Percentiles rank a stretch among this genome's conserved stretches.
Conservation (phyloP, 2,113 vertebrate genomes). For the Calidris pugnax region DNA sequence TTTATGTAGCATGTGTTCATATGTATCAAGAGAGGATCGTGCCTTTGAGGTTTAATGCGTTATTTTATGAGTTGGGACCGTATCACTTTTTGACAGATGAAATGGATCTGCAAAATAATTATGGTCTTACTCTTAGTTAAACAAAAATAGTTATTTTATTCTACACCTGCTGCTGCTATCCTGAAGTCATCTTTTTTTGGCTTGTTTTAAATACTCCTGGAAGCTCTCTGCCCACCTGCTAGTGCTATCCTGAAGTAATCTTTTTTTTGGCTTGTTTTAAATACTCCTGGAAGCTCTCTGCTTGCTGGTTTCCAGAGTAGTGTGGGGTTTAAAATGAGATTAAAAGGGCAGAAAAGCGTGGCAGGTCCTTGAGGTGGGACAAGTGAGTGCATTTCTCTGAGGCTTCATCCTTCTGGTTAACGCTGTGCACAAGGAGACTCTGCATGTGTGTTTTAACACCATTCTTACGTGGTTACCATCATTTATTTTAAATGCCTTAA, state of each 20-base stretch:
- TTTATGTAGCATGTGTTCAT: slow-evolving; percentile 45
- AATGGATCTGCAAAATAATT: slow-evolving; percentile 17
- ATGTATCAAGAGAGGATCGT: background rate
- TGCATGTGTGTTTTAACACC: background rate
- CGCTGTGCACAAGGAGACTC: background rate
- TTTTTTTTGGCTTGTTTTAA: background rate
- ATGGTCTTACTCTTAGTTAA: background rate
- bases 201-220: background rate
- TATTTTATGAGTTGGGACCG: slow-evolving; percentile 11
- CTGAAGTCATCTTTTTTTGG: background rate
- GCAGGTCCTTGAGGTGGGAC: background rate
- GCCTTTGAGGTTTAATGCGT: slow-evolving; percentile 24
- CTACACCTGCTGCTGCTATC: background rate
- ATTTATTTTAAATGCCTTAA: background rate
- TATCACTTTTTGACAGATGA: slow-evolving; percentile 18
- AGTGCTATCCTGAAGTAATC: background rate
- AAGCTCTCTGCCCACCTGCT: background rate
- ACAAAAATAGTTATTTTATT: slow-evolving; percentile 11
- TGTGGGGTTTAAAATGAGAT: background rate
- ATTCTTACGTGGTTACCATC: background rate
- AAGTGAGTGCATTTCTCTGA: background rate
- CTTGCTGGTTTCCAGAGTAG: background rate
- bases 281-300: background rate
- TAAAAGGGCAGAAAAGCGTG: background rate
- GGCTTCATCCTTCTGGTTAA: background rate